Evolutionary conservation across 2,113 vertebrate species (phyloP).

Genomic region (Tragelaphus buxtoni): DNA sequence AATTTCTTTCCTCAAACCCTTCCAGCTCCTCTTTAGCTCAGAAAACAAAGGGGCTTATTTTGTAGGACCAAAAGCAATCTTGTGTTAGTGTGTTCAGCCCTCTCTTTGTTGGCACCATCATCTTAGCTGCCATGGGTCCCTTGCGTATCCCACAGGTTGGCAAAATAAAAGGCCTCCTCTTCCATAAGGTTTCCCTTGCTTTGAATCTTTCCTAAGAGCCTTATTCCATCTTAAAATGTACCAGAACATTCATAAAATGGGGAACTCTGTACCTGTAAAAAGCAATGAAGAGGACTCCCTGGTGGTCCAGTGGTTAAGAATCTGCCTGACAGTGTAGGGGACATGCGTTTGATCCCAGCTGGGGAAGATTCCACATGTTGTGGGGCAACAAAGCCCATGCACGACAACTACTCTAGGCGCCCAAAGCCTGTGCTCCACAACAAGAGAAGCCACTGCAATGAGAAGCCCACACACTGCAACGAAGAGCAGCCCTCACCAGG

Average conservation of each 20-base stretch:
- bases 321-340: background rate
- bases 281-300: background rate
- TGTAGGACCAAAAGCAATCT: background rate
- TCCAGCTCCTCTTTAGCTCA: background rate
- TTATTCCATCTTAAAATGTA: background rate
- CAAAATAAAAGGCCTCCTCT: conserved; percentile 20
- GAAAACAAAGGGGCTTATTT: background rate
- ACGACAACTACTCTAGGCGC: background rate
- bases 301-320: background rate
- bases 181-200: background rate
- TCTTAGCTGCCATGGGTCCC: background rate
- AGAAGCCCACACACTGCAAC: background rate
- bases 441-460: background rate
- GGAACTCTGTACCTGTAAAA: background rate
- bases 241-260: background rate
- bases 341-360: background rate
- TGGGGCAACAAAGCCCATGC: background rate
- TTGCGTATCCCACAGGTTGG: background rate
- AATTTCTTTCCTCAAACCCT: background rate
- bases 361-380: background rate
- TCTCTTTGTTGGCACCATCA: background rate
- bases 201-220: background rate
- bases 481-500: background rate
- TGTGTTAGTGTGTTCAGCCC: background rate
- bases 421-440: background rate